Percentiles rank a stretch among this genome's conserved stretches.
Conservation (phyloP, 2,113 vertebrate genomes). For the Hiodon alosoides region DNA sequence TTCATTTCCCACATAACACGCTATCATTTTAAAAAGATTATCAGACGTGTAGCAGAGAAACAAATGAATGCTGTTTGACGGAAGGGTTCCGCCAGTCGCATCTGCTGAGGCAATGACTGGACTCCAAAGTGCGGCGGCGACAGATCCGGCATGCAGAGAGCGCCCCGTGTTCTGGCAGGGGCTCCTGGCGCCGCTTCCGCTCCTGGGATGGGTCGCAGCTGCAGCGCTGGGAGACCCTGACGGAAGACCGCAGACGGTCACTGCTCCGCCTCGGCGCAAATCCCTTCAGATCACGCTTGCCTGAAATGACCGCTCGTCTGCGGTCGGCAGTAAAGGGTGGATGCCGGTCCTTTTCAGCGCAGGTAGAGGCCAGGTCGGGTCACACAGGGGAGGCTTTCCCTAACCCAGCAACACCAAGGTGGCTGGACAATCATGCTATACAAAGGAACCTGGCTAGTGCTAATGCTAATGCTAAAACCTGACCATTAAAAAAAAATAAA, state of each 20-base stretch:
- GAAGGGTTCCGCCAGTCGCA: not conserved
- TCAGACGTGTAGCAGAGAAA: slow-evolving; percentile 4
- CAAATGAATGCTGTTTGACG: not conserved
- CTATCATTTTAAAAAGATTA: not conserved
- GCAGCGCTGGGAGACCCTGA: not conserved
- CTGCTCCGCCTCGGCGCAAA: not conserved
- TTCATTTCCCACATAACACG: too few species aligned
- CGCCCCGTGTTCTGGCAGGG: not conserved
- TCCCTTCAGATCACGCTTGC: not conserved
- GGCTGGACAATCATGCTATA: too few species aligned
- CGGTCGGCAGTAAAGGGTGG: not conserved
- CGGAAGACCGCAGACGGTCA: not conserved
- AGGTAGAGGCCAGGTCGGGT: not conserved
- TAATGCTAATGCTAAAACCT: too few species aligned
- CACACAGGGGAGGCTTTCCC: too few species aligned
- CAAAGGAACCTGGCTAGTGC: too few species aligned
- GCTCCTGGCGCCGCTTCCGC: not conserved
- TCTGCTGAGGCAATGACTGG: slow-evolving; percentile 12
- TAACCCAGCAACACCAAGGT: too few species aligned
- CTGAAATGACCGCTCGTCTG: not conserved
- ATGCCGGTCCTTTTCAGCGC: not conserved
- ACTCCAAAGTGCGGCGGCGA: slow-evolving; percentile 3
- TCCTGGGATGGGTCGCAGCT: not conserved
- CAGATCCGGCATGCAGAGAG: not conserved
- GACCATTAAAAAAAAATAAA: too few species aligned